A percentile compares a stretch with the other conserved stretches of the same genome.
These are phyloP conservation scores for Poeciliopsis prolifica DNA, from an alignment of 2,113 vertebrate genomes.

Conservation along the genomic window DNA sequence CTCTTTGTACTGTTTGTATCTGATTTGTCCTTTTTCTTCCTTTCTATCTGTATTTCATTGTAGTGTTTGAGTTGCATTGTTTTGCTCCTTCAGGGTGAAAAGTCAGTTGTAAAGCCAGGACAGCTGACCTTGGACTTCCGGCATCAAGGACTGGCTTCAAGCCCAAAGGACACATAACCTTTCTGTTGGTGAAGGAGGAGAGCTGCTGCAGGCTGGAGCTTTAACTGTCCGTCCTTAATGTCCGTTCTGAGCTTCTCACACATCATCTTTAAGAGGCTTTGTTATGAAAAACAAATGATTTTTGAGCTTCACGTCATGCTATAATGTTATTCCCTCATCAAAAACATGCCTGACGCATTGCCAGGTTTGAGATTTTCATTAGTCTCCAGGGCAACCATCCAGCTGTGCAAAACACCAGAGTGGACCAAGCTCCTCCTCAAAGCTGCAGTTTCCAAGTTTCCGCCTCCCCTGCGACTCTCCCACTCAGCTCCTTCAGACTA, in stretches of 20 bases:
- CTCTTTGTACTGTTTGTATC: background rate
- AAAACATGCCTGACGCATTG: too few relatives aligned
- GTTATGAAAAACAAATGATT: too few relatives aligned
- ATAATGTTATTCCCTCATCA: too few relatives aligned
- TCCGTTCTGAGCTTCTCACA: background rate
- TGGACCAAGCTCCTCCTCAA: too few relatives aligned
- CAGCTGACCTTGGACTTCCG: constrained; percentile 3
- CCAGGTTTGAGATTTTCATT: too few relatives aligned
- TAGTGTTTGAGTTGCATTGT: background rate
- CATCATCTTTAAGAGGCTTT: too few relatives aligned
- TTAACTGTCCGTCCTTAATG: background rate
- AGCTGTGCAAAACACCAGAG: too few relatives aligned
- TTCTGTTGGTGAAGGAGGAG: background rate
- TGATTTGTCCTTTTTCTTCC: background rate
- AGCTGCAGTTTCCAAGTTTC: too few relatives aligned
- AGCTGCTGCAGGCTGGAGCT: background rate
- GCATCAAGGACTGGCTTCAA: background rate
- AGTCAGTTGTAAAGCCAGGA: background rate
- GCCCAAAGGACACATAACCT: background rate
- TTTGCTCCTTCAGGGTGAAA: background rate
- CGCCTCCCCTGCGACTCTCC: too few relatives aligned
- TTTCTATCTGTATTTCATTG: background rate
- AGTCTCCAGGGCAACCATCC: too few relatives aligned
- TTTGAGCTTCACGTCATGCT: too few relatives aligned
- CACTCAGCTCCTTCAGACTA: too few relatives aligned